These are phyloP conservation scores for Eclectus roratus DNA, from an alignment of 2,113 vertebrate genomes.

Conservation along the genomic window DNA sequence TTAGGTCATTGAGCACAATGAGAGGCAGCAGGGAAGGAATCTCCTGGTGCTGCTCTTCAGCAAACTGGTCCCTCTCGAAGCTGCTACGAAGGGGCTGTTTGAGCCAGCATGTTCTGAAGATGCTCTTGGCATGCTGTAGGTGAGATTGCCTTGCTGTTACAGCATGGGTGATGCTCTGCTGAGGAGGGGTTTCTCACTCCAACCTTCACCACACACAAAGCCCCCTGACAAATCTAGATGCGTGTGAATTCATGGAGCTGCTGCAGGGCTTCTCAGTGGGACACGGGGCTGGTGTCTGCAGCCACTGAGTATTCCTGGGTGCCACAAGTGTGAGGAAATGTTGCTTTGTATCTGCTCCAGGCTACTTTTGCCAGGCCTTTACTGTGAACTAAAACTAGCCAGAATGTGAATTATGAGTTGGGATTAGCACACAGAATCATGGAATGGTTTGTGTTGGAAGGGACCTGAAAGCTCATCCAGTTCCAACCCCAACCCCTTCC, in stretches of 20 bases:
- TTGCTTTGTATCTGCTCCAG: not conserved
- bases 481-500: not conserved
- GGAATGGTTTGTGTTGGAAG: not conserved
- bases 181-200: not conserved
- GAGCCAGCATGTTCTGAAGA: not conserved
- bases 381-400: not conserved
- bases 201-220: not conserved
- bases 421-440: not conserved
- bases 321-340: not conserved
- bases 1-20: not conserved
- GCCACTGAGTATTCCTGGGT: not conserved
- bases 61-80: not conserved
- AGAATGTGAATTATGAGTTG: not conserved
- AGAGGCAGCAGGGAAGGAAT: not conserved
- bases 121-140: fast-evolving
- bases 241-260: not conserved
- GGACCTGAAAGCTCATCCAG: not conserved
- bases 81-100: not conserved
- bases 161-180: not conserved
- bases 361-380: not conserved
- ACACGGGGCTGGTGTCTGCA: not conserved
- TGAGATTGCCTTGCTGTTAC: fast-evolving
- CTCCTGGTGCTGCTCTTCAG: not conserved
- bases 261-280: fast-evolving
- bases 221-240: not conserved